These are phyloP conservation scores for Oriolus oriolus DNA, from an alignment of 2,113 vertebrate species.

Conservation along the genomic window DNA sequence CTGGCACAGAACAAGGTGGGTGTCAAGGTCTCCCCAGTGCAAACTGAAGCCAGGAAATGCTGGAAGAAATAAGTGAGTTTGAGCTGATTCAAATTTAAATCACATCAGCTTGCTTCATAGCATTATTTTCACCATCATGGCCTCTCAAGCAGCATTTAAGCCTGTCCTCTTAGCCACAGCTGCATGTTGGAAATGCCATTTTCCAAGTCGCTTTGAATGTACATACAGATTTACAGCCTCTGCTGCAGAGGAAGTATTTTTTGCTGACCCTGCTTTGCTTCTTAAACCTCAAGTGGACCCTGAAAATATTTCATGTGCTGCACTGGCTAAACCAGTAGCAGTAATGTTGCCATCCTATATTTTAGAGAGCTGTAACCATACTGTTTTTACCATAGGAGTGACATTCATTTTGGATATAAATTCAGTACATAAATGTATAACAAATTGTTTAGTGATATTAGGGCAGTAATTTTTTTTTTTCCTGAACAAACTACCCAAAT, in stretches of 20 bases:
- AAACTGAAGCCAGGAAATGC: neutral
- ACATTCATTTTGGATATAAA: neutral
- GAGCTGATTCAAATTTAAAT: neutral
- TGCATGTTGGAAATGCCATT: neutral
- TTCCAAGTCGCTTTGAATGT: neutral
- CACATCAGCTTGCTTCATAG: neutral
- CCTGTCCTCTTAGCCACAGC: neutral
- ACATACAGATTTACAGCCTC: neutral
- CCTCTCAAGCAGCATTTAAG: neutral
- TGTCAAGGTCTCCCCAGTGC: too few species aligned
- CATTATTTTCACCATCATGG: neutral
- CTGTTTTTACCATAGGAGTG: neutral
- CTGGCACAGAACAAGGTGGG: neutral
- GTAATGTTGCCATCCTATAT: neutral
- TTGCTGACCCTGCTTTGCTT: constrained; percentile 13
- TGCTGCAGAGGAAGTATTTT: neutral
- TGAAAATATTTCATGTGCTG: neutral
- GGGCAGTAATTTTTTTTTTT: neutral
- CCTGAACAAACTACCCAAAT: constrained; percentile 42
- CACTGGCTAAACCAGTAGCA: neutral
- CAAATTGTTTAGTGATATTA: constrained; percentile 36
- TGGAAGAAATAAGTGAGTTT: neutral
- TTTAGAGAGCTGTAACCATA: neutral
- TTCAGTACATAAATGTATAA: constrained; percentile 23
- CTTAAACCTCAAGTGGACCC: neutral